phyloP scores from a whole-genome alignment of 2,888 invertebrate species.

The Cephus spinipes region DNA sequence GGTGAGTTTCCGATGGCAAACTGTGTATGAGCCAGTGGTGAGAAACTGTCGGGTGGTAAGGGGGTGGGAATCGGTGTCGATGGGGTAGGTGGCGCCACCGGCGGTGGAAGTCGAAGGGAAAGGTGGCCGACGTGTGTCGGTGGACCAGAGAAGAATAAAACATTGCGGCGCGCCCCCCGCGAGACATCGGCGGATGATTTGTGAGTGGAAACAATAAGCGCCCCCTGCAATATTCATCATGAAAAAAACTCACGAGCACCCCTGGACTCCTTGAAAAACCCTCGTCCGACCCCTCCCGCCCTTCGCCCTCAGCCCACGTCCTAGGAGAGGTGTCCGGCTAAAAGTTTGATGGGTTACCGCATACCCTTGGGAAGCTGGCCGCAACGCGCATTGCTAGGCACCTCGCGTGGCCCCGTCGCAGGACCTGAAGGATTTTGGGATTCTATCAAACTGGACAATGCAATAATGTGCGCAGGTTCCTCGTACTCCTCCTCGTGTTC shows the following conservation, averaged over 20 bases:
- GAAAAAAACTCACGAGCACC: slow-evolving; percentile 4
- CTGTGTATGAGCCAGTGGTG: background rate
- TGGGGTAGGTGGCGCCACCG: background rate
- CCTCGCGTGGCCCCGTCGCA: slow-evolving; percentile 49
- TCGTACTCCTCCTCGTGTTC: slow-evolving; percentile 32
- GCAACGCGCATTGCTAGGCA: slow-evolving; percentile 60
- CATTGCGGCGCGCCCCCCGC: slow-evolving; percentile 58
- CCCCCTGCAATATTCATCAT: slow-evolving; percentile 65
- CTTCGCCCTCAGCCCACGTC: background rate
- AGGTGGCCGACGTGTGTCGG: background rate
- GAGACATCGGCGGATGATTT: slow-evolving; percentile 65
- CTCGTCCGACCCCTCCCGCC: slow-evolving; percentile 27
- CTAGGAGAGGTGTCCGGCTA: slow-evolving; percentile 57
- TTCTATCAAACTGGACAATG: slow-evolving; percentile 67
- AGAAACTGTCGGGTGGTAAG: background rate
- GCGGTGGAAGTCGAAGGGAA: background rate
- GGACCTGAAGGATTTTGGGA: slow-evolving; percentile 65
- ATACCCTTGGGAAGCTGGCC: slow-evolving; percentile 55
- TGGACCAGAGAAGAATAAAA: slow-evolving; percentile 53
- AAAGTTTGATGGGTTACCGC: slow-evolving; percentile 66
- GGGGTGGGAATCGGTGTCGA: background rate
- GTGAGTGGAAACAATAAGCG: slow-evolving; percentile 66
- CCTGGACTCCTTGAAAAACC: slow-evolving; percentile 40
- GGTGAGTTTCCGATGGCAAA: background rate
- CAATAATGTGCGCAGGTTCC: slow-evolving; percentile 56